Evolutionary conservation across 2,888 invertebrate genomes (phyloP), one percentile per base, ranked within the genome.

Genomic region (Microchrysa polita): DNA sequence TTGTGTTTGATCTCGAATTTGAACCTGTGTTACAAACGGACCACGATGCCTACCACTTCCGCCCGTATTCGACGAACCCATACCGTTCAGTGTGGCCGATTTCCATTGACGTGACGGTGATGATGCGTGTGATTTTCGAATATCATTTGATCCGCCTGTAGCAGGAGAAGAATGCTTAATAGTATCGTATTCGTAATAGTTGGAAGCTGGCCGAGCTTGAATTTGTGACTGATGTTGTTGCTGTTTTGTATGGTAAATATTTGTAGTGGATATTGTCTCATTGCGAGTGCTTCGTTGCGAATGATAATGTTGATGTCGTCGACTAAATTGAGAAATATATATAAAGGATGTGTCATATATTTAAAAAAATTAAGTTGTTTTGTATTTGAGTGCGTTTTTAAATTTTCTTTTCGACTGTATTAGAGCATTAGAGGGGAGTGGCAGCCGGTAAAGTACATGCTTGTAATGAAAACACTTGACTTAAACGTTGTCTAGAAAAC

Each of bases 121-220:
- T 67, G 77, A 76, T 59, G 73, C 77, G 59, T 67, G 76, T 59
- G 67, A 73, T 74, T 74, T 77, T 60, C 74, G 77, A 5, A 27
- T 40, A 7, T 55, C 65, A 73, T 59, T 59, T 69, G 74, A 73
- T 77, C 73, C 77, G 78, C 80, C 83, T 83, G 81, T 85, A 84
- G 81, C 89, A 83, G 86, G 87, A 81, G 86, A 87, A 77, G 88
- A 88, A 23, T 91, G 88, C 78, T 92, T 92, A 42, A 92, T 90
- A 78, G 90, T 92, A 83, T 94, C 94, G 83, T 94, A 94, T 83
- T 94, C 94, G 84, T 93, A 94, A 84, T 91, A 93, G 85, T 93
- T 94, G 75, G 93, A 93, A 76, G 91, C 90, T 5, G 94, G 93
- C 18, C 94, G 87, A 67, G 34, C 61, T 84, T 86, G 61, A n/a